Conservation (phyloP, 2,113 vertebrate genomes). For the Chaetorhynchus papuensis region DNA sequence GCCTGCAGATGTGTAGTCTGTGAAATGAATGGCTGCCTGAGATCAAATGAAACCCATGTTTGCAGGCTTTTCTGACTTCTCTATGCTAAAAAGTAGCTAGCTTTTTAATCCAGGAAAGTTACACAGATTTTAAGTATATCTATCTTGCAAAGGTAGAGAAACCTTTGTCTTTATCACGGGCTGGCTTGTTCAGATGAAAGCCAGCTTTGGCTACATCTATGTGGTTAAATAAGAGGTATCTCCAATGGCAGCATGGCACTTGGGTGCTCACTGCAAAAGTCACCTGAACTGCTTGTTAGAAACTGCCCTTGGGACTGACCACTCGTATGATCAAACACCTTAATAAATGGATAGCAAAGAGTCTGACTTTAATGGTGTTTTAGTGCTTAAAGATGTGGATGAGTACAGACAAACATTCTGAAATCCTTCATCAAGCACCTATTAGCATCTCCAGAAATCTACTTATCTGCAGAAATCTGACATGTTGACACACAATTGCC, state of each 20-base stretch:
- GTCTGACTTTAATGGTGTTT: neutral
- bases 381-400: neutral
- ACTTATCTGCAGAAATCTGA: neutral
- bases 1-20: conserved; percentile 44
- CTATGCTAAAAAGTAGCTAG: neutral
- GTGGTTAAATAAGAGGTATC: neutral
- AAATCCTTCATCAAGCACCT: neutral
- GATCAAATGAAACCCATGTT: conserved; percentile 25
- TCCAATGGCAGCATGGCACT: neutral
- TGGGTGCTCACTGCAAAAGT: neutral
- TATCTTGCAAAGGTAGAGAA: neutral
- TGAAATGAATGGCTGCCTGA: conserved; percentile 28
- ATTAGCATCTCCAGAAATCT: neutral
- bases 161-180: neutral
- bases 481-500: neutral
- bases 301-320: neutral
- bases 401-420: neutral
- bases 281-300: neutral
- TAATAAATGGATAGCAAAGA: neutral
- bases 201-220: neutral
- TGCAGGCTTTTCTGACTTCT: neutral
- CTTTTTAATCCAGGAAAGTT: neutral
- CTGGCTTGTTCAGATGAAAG: neutral
- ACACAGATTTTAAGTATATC: neutral
- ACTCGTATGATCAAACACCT: neutral